Conservation (phyloP, 53 echinoderm and acorn worm genomes). For the Mesocentrotus franciscanus region DNA sequence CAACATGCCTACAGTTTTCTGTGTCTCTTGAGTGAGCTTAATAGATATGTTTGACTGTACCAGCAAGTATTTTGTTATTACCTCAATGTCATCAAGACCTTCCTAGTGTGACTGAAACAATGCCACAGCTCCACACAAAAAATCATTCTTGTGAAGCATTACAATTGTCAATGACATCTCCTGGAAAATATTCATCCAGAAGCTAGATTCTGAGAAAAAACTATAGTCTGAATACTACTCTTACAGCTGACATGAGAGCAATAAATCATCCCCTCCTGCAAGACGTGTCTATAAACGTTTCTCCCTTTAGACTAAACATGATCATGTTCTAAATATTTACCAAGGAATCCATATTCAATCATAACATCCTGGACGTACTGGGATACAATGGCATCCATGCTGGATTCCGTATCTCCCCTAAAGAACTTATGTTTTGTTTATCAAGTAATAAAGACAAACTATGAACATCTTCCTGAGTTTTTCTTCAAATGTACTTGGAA, state of each 20-base stretch:
- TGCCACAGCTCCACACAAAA: neutral
- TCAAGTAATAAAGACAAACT: too few species aligned
- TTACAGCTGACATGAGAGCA: neutral
- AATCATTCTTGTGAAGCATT: neutral
- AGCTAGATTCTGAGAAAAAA: neutral
- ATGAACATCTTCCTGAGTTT: too few species aligned
- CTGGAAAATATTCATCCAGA: neutral
- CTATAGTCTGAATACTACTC: neutral
- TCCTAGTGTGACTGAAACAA: neutral
- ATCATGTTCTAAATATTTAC: constrained; percentile 42
- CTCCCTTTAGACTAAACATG: constrained; percentile 8
- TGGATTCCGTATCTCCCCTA: neutral
- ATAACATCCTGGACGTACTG: neutral
- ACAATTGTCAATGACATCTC: neutral
- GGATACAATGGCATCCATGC: neutral
- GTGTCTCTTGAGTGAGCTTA: neutral
- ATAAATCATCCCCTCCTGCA: constrained; percentile 19
- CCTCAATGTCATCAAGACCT: neutral
- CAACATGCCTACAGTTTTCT: neutral
- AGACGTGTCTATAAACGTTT: neutral
- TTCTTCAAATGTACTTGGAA: too few species aligned
- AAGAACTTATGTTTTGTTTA: neutral
- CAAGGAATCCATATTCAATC: constrained; percentile 7
- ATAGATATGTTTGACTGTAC: neutral
- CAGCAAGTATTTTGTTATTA: neutral